Evolutionary conservation across 2,797 vertebrate species (phyloP).

Genomic region (Gallinago nigripennis): DNA sequence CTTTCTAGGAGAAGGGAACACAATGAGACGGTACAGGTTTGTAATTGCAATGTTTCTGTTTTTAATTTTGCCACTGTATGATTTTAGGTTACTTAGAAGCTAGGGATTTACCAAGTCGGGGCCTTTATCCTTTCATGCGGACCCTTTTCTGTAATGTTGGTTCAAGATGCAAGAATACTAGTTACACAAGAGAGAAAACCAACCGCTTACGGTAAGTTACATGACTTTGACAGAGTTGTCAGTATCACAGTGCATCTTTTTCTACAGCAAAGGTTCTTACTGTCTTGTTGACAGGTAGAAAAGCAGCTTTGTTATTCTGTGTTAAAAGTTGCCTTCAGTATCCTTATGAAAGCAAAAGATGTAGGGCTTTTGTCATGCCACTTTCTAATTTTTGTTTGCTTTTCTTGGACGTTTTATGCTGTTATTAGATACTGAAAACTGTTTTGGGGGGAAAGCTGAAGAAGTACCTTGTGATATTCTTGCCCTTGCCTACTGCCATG

Average conservation of each 20-base stretch:
- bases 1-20: neutral
- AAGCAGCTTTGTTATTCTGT: neutral
- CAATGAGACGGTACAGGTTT: neutral
- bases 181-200: neutral
- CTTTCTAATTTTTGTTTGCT: neutral
- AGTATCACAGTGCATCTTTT: neutral
- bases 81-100: constrained; percentile 74
- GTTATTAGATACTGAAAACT: neutral
- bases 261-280: neutral
- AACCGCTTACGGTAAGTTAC: constrained; percentile 14
- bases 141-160: constrained; percentile 73
- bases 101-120: constrained; percentile 72
- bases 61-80: neutral
- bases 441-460: neutral
- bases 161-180: constrained; percentile 67
- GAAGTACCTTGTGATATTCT: neutral
- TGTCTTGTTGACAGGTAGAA: neutral
- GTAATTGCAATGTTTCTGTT: neutral
- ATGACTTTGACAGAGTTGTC: neutral
- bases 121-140: constrained; percentile 70
- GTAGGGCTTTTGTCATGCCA: neutral
- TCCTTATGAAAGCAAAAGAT: neutral
- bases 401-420: neutral
- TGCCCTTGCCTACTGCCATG: neutral
- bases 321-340: neutral